Base-by-base conservation (phyloP, 2,797 vertebrate species). In the Myripristis murdjan region DNA sequence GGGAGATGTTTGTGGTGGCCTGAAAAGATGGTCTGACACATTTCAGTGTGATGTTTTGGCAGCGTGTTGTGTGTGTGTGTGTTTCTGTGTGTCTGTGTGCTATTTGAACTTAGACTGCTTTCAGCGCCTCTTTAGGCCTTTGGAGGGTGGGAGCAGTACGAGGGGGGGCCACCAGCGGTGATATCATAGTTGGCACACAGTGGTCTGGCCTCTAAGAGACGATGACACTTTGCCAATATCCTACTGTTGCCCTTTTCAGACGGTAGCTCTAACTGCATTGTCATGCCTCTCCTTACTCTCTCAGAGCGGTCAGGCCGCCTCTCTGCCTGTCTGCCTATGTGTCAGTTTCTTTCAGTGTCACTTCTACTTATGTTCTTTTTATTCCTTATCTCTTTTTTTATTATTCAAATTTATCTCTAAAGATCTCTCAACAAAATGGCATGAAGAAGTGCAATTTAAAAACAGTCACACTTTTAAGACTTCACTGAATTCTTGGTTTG, bases 111-210 rank as follows among this genome's bases (percentile, higher is more conserved):
- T 39, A 46, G 47, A 60, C 69, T 59, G 62, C 70, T 81, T 64
- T 81, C 37, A 65, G 44, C 1, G 18, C 46, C 68, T 77, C 71
- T 76, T 71, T 18, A 67, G 66, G 48, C 51, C 55, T 70, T 65
- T 43, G 24, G 56, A 54, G 28, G 15, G 64, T 47, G 43, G 64
- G 41, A 8, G 55, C 56, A 52, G 51, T 46, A 10, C 7, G n/a
- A n/a, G n/a, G 3, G 18, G 33, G 51, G 76, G 65, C 60, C 48
- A 18, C 10, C 22, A 41, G 59, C 14, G 6, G 52, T 93, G 91
- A 93, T 88, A 84, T 92, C 90, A 93, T 81, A 3, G 65, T 86
- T 90, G 89, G 90, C 89, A 62, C 47, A 7, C 57, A 43, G 67
- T 48, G 76, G 49, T 62, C 54, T 26, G 51, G 83, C 72, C 75